Conservation (phyloP, 35 echinoderm and acorn worm species). For the Anneissia japonica region DNA sequence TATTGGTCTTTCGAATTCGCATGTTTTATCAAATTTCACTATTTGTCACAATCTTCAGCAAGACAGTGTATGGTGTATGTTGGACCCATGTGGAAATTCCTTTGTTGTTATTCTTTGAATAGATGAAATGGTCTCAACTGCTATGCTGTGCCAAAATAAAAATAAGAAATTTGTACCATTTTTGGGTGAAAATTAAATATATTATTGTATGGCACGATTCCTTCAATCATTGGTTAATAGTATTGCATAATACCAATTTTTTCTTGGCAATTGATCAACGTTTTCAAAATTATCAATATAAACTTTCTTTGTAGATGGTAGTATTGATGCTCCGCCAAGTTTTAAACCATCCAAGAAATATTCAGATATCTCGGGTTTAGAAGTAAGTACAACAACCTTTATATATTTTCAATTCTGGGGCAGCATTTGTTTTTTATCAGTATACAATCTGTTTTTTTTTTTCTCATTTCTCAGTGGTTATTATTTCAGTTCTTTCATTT, state of each 20-base stretch:
- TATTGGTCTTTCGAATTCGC: too few species aligned
- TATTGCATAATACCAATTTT: not conserved
- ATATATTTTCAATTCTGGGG: too few species aligned
- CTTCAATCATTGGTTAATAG: not conserved
- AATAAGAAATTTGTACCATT: not conserved
- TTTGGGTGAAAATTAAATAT: not conserved
- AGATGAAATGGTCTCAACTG: not conserved
- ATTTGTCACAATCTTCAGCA: too few species aligned
- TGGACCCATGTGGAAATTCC: too few species aligned
- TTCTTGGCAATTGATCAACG: not conserved
- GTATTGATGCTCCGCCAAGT: constrained; percentile 84
- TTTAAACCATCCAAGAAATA: constrained; percentile 95
- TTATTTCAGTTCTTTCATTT: too few species aligned
- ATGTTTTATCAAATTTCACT: too few species aligned
- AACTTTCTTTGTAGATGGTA: constrained; percentile 51
- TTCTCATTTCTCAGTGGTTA: too few species aligned
- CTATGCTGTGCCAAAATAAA: not conserved
- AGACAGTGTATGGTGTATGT: too few species aligned
- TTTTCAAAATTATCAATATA: not conserved
- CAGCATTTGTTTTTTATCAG: too few species aligned
- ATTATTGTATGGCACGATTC: not conserved
- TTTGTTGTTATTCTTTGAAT: too few species aligned
- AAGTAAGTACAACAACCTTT: constrained; percentile 55
- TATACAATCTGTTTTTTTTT: too few species aligned
- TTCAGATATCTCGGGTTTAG: constrained; percentile 88